Evolutionary conservation across 2,113 vertebrate genomes (phyloP), one percentile per base, ranked within the genome.

Genomic region (Gallinago undulata): DNA sequence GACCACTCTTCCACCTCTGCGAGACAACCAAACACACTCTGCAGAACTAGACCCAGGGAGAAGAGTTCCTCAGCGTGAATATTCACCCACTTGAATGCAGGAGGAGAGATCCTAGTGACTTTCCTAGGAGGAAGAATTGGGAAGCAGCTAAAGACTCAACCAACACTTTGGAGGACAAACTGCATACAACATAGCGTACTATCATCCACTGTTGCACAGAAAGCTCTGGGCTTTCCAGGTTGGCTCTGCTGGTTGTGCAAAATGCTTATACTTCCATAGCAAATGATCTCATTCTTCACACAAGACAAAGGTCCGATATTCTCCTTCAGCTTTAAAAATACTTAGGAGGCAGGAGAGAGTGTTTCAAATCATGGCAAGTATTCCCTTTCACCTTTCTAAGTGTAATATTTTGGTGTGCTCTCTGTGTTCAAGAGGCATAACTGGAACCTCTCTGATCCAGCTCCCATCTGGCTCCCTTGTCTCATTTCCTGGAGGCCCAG

Each of bases 201-300:
- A 17, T 41, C 15, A 57, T 9, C 56, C 62, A 24, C 15, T 27
- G 33, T 37, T 50, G 37, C 45, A 84, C 47, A 30, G 73, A 45
- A 1, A 74, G 23, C 9, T 55, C 79, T 31, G 9, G 75, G 51
- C 48, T 56, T 90, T 53, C 60, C 48, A 75, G 13, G 12, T 14
- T 92, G 50, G 7, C 51, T 75, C 72, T 75, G 35, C 35, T 69
- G 13, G 31, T 31, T 24, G 3, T n/a, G 66, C 8, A 62, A 78
- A 67, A 62, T 51, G 23, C 64, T 82, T 16, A 45, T 39, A 19
- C 16, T 59, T 84, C 25, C 56, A 3, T 18, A 89, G 48, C 66
- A 92, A 95, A 94, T 89, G 9, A 68, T 72, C 35, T 73, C n/a
- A 80, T 77, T 69, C 50, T 56, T 93, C 79, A 56, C 19, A 30